Conservation (phyloP, 2,888 invertebrate genomes). For the Heliconius erato region DNA sequence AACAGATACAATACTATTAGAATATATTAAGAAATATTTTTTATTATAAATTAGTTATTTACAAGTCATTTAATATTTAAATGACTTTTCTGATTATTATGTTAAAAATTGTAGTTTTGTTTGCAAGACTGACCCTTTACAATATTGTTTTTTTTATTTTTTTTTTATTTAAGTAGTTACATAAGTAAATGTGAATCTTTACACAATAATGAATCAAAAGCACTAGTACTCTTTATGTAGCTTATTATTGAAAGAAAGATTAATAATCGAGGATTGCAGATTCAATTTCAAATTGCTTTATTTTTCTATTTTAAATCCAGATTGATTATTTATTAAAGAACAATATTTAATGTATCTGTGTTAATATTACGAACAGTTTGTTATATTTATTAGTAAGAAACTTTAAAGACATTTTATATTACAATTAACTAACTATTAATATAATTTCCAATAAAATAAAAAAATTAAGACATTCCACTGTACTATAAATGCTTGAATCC, state of each 20-base stretch:
- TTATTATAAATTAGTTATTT: not conserved
- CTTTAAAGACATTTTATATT: not conserved
- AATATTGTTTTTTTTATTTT: too few relatives aligned
- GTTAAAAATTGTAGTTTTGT: not conserved
- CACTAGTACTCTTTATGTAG: not conserved
- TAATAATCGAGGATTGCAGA: not conserved
- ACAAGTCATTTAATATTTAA: not conserved
- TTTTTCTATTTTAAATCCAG: not conserved
- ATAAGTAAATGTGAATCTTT: not conserved
- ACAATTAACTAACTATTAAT: not conserved
- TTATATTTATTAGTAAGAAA: not conserved
- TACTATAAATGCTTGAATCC: slow-evolving; percentile 1
- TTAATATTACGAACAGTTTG: not conserved
- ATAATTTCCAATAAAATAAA: not conserved
- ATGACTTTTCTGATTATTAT: not conserved
- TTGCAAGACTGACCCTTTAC: not conserved
- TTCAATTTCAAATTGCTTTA: not conserved
- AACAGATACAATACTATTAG: not conserved
- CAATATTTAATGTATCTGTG: not conserved
- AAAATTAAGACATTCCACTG: not conserved
- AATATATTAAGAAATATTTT: too few relatives aligned
- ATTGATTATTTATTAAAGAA: not conserved
- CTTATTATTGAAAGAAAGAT: not conserved
- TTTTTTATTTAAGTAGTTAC: too few relatives aligned
- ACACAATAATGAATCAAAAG: not conserved